Conservation (phyloP, 1,140 invertebrate species). For the Nylanderia fulva region DNA sequence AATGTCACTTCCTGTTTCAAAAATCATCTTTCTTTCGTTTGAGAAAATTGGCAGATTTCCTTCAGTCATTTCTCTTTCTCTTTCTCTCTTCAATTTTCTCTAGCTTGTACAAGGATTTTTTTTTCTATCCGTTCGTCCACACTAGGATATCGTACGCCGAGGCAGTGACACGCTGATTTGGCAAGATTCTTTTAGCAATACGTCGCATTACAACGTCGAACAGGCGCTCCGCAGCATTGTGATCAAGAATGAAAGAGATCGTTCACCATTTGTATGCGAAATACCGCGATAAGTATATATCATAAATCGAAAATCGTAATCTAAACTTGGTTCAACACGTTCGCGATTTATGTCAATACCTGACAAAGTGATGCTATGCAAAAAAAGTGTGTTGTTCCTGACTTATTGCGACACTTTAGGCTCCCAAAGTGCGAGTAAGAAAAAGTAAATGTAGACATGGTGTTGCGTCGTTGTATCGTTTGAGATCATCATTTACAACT, state of each 20-base stretch:
- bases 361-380: neutral
- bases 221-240: slow-evolving; percentile 67
- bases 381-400: neutral
- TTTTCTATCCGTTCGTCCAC: neutral
- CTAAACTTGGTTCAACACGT: slow-evolving; percentile 1
- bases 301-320: neutral
- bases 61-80: neutral
- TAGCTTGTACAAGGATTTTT: neutral
- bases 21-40: neutral
- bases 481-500: slow-evolving; percentile 62
- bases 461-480: slow-evolving; percentile 54
- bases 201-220: slow-evolving; percentile 65
- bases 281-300: neutral
- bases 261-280: neutral
- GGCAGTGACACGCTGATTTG: slow-evolving; percentile 73
- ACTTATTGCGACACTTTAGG: slow-evolving; percentile 16
- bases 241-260: slow-evolving; percentile 67
- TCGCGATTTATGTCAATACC: neutral
- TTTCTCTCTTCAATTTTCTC: slow-evolving; percentile 4
- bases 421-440: slow-evolving; percentile 19
- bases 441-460: slow-evolving; percentile 17
- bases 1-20: neutral
- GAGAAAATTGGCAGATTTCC: neutral
- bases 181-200: slow-evolving; percentile 67
- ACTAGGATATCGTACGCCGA: slow-evolving; percentile 49